Conservation (phyloP, 2,888 invertebrate species). For the Dichetophora obliterata region DNA sequence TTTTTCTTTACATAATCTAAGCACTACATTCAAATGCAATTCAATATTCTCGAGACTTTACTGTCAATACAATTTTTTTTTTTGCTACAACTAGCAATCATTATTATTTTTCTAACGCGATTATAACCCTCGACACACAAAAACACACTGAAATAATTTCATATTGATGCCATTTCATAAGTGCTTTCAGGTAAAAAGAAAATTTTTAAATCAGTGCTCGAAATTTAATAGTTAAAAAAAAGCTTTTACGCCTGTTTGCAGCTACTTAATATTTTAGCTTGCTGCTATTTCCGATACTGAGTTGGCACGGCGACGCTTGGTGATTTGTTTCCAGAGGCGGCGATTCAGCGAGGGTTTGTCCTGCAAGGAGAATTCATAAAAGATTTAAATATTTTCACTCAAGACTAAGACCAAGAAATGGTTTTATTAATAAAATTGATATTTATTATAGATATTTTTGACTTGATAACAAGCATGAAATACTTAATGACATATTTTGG, state of each 20-base stretch:
- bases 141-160: too few species aligned
- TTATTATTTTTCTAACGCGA: not conserved
- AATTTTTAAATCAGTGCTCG: not conserved
- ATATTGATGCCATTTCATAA: not conserved
- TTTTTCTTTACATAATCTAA: too few species aligned
- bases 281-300: constrained; percentile 69
- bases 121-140: too few species aligned
- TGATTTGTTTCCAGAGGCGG: constrained; percentile 85
- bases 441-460: too few species aligned
- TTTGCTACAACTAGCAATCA: not conserved
- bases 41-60: not conserved
- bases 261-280: constrained; percentile 8
- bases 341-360: constrained; percentile 83
- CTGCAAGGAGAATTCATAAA: constrained; percentile 70
- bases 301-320: constrained; percentile 77
- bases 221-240: too few species aligned
- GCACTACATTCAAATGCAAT: too few species aligned
- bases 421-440: too few species aligned
- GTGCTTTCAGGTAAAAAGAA: not conserved
- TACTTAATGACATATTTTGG: too few species aligned
- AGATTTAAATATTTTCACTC: too few species aligned
- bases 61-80: not conserved
- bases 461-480: too few species aligned
- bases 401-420: too few species aligned
- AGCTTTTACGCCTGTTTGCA: not conserved